Evolutionary conservation across 2,113 vertebrate species (phyloP).

Genomic region (Nematolebias whitei): DNA sequence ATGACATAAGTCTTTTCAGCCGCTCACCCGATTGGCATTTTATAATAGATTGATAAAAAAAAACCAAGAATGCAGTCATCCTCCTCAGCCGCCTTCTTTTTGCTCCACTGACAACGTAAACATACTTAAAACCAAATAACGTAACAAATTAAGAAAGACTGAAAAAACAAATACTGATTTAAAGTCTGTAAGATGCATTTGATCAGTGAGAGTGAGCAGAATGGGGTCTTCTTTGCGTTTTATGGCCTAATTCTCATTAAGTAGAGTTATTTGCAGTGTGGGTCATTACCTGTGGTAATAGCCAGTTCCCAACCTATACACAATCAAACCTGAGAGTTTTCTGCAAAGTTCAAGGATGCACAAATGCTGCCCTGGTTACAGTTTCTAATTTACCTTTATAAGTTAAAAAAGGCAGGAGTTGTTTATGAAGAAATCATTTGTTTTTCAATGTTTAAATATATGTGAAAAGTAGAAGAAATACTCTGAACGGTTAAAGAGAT

Average conservation of each 20-base stretch:
- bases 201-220: conserved; percentile 35
- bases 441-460: too few species aligned
- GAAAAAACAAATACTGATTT: conserved; percentile 10
- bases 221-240: conserved; percentile 38
- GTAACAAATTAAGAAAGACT: background rate
- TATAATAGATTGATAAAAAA: conserved; percentile 12
- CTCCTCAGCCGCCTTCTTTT: conserved; percentile 14
- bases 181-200: conserved; percentile 25
- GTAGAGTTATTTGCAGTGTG: conserved; percentile 72
- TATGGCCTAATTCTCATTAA: conserved; percentile 67
- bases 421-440: background rate
- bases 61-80: conserved; percentile 6
- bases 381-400: conserved; percentile 30
- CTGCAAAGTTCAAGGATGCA: conserved; percentile 48
- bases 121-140: background rate
- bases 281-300: conserved; percentile 76
- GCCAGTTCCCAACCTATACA: conserved; percentile 65
- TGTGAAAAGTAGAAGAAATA: fast-evolving
- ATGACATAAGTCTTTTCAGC: conserved; percentile 13
- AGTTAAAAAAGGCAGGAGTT: conserved; percentile 3
- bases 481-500: background rate
- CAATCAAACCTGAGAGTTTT: conserved; percentile 56
- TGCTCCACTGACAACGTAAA: conserved; percentile 7
- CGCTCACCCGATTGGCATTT: conserved; percentile 5
- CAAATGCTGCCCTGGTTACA: conserved; percentile 35